A percentile compares a stretch with the other conserved stretches of the same genome.
Conservation (phyloP, 2,113 vertebrate species). For the Plecotus auritus region DNA sequence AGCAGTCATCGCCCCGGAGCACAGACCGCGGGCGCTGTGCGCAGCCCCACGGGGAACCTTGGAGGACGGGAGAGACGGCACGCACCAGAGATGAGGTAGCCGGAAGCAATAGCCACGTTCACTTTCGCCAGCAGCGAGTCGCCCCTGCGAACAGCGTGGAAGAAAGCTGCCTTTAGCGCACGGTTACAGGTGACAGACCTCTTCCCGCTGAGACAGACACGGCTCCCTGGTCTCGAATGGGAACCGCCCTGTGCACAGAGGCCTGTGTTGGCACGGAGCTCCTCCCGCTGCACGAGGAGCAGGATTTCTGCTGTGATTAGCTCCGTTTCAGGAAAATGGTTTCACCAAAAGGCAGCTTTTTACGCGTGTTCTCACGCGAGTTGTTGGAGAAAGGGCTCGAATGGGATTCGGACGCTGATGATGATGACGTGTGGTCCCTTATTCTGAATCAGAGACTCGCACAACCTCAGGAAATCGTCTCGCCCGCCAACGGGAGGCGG, state of each 20-base stretch:
- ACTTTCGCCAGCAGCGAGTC: slow-evolving; percentile 90
- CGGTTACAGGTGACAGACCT: not conserved
- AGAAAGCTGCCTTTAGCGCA: slow-evolving; percentile 51
- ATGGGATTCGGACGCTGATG: not conserved
- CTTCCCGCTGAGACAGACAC: not conserved
- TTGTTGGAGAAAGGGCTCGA: not conserved
- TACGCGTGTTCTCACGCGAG: not conserved
- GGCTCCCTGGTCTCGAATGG: not conserved
- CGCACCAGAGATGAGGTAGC: slow-evolving; percentile 99
- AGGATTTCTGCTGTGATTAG: not conserved
- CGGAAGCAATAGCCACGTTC: slow-evolving; percentile 94
- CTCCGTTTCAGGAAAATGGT: not conserved
- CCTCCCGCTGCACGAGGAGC: not conserved
- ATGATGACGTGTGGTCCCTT: not conserved
- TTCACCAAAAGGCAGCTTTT: not conserved
- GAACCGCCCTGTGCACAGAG: not conserved
- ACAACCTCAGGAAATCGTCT: not conserved
- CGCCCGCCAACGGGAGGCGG: not conserved
- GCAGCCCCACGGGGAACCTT: not conserved
- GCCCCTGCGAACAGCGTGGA: slow-evolving; percentile 67
- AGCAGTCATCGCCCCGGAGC: not conserved
- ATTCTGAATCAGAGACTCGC: not conserved
- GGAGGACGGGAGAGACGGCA: not conserved
- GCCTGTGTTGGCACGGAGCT: not conserved
- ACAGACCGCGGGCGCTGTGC: not conserved